A percentile compares a stretch with the other conserved stretches of the same genome.
phyloP scores from a whole-genome alignment of 2,113 vertebrate species.

The Callopanchax toddi region DNA sequence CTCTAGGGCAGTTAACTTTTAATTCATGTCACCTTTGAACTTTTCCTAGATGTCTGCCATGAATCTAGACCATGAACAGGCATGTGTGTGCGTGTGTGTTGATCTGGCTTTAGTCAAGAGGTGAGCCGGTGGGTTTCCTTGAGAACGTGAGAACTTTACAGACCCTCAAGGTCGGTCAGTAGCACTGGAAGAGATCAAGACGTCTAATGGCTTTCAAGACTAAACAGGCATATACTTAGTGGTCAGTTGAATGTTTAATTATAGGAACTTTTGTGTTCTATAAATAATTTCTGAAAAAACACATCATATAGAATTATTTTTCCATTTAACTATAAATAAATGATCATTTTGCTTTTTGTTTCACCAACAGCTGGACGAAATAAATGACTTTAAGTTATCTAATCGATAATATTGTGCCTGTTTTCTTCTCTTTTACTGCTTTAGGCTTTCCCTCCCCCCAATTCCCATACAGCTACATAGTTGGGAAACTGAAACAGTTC shows the following conservation, averaged over 20 bases:
- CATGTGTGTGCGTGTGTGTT: conserved; percentile 26
- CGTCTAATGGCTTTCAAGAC: conserved; percentile 29
- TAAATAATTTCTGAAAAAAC: not conserved
- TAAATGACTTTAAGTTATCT: not conserved
- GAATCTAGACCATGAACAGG: conserved; percentile 34
- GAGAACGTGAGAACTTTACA: conserved; percentile 79
- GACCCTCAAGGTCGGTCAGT: conserved; percentile 68
- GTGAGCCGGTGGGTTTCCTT: conserved; percentile 44
- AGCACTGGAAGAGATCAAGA: conserved; percentile 48
- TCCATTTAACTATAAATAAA: not conserved
- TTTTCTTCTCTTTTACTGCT: conserved; percentile 2
- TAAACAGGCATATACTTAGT: conserved; percentile 2
- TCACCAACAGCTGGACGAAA: no score
- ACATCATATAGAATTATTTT: not conserved
- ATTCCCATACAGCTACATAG: conserved; percentile 54
- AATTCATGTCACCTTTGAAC: conserved; percentile 76
- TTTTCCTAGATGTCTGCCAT: conserved; percentile 55
- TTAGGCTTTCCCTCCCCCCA: not conserved
- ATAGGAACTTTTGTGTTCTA: not conserved
- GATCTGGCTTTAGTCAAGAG: conserved; percentile 47
- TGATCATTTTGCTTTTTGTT: not conserved
- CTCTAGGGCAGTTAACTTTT: conserved; percentile 74
- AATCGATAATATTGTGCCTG: conserved; percentile 12
- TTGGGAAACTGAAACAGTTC: conserved; percentile 60
- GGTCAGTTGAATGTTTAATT: not conserved